Conservation (phyloP, 2,888 invertebrate genomes). For the Leuctra nigra region DNA sequence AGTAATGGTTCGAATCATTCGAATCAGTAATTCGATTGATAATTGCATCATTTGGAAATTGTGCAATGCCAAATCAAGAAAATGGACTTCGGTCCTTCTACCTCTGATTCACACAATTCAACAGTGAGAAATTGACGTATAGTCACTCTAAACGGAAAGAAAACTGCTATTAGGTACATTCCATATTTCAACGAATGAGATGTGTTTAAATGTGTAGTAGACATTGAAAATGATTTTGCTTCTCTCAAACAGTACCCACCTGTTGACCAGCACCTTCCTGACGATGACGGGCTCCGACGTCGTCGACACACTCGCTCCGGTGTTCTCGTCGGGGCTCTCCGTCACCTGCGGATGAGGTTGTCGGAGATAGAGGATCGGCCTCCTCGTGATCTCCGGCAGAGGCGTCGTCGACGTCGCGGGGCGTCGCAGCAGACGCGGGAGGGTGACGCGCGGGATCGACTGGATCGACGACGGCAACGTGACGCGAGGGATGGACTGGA, state of each 20-base stretch:
- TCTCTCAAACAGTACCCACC: conserved; percentile 7
- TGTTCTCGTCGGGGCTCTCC: conserved; percentile 10
- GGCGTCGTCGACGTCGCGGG: conserved; percentile 22
- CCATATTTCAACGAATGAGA: background rate
- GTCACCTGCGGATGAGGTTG: conserved; percentile 3
- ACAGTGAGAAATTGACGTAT: too few relatives aligned
- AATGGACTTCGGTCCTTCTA: too few relatives aligned
- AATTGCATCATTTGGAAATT: too few relatives aligned
- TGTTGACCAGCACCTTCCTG: conserved; percentile 31
- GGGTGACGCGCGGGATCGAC: conserved; percentile 20
- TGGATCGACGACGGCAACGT: conserved; percentile 14
- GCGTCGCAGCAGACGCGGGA: conserved; percentile 16
- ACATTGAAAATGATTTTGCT: background rate
- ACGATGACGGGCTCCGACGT: conserved; percentile 29
- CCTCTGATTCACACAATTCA: too few relatives aligned
- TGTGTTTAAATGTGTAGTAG: too few relatives aligned
- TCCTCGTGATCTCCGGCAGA: conserved; percentile 25
- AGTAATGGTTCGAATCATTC: too few relatives aligned
- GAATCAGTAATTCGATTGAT: too few relatives aligned
- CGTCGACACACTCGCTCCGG: conserved; percentile 16
- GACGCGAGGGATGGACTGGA: conserved; percentile 17
- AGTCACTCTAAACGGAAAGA: background rate
- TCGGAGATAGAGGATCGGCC: conserved; percentile 13
- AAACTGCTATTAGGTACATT: background rate
- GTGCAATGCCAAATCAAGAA: too few relatives aligned